Conservation (phyloP, 2,888 invertebrate genomes). For the Tipula vernalis region DNA sequence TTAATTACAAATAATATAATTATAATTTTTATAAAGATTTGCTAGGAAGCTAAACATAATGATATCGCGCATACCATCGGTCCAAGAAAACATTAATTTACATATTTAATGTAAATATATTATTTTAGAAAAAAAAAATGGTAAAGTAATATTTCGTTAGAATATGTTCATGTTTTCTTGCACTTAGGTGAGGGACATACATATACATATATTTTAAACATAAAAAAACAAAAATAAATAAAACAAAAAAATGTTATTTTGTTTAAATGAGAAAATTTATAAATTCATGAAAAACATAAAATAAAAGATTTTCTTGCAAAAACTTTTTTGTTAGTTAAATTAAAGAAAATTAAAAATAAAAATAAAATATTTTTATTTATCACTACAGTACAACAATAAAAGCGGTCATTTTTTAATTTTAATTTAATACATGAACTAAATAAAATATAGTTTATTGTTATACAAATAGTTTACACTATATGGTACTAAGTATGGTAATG, state of each 20-base stretch:
- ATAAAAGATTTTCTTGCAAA: neutral
- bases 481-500: neutral
- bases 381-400: neutral
- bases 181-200: neutral
- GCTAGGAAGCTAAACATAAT: neutral
- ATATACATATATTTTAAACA: neutral
- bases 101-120: neutral
- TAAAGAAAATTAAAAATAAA: neutral
- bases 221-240: neutral
- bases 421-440: neutral
- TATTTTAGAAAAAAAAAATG: neutral
- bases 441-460: neutral
- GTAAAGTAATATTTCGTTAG: neutral
- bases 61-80: neutral
- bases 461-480: neutral
- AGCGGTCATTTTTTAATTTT: neutral
- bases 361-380: neutral
- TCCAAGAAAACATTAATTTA: neutral
- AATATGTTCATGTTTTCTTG: neutral
- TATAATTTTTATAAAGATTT: neutral
- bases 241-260: neutral
- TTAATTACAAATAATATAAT: neutral
- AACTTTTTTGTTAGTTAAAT: neutral
- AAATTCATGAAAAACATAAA: neutral
- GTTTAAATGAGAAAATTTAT: neutral